Conservation (phyloP, 35 echinoderm and acorn worm genomes). For the Stichopus chloronotus region DNA sequence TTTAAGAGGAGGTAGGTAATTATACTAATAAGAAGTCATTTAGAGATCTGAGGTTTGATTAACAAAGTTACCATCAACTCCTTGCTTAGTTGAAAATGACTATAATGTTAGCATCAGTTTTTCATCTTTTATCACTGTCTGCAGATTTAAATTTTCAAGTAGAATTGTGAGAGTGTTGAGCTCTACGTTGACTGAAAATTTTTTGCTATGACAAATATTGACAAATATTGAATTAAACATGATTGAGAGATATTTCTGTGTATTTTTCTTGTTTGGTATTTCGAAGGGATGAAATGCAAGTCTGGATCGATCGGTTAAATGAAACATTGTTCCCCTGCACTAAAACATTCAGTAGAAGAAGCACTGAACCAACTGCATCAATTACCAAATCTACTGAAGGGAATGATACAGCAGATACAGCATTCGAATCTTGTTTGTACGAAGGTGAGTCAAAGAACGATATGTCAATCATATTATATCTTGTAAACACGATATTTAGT, state of each 20-base stretch:
- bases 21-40: neutral
- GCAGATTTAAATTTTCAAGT: neutral
- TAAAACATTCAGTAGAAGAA: neutral
- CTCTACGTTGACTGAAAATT: neutral
- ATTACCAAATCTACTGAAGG: neutral
- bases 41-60: neutral
- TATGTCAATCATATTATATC: neutral
- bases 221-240: neutral
- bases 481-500: neutral
- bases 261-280: neutral
- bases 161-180: neutral
- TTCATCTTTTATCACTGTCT: neutral
- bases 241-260: too few species aligned
- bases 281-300: constrained; percentile 18
- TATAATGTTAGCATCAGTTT: neutral
- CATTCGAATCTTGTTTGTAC: neutral
- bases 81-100: neutral
- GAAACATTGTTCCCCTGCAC: neutral
- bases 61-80: neutral
- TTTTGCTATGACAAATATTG: neutral
- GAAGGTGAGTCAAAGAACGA: neutral
- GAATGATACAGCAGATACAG: neutral
- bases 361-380: neutral
- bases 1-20: constrained; percentile 21
- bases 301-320: constrained; percentile 20